Conservation (phyloP, 2,888 invertebrate genomes). For the Lasius platythorax region DNA sequence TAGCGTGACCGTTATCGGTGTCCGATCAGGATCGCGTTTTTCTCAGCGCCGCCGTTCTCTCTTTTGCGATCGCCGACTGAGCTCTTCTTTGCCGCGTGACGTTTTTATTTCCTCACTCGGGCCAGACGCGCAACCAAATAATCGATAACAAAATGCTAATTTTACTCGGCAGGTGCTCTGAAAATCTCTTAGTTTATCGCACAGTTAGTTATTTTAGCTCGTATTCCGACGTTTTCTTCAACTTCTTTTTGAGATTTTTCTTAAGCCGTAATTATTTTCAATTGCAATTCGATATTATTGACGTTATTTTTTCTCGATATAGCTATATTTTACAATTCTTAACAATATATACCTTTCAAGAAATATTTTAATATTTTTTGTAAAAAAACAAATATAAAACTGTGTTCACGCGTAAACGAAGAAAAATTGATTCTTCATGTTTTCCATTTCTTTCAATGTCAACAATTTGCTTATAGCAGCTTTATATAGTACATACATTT, state of each 20-base stretch:
- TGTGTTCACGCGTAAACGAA: not conserved
- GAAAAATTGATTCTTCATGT: not conserved
- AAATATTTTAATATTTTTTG: not conserved
- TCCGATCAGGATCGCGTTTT: conserved; percentile 58
- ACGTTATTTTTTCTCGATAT: not conserved
- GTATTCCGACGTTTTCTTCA: not conserved
- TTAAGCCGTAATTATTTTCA: not conserved
- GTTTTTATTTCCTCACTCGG: conserved; percentile 35
- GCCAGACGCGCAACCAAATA: conserved; percentile 24
- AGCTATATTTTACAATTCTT: not conserved
- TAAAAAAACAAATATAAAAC: not conserved
- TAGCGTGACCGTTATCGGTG: conserved; percentile 53
- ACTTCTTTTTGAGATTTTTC: not conserved
- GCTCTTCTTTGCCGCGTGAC: conserved; percentile 21
- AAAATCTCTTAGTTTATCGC: not conserved
- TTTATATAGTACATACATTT: not conserved
- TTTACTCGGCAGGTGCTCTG: not conserved
- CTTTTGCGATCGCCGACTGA: not conserved
- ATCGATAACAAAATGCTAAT: conserved; percentile 47
- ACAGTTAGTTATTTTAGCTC: not conserved
- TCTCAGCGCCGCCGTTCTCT: conserved; percentile 21
- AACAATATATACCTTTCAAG: not conserved
- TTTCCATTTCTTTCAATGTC: not conserved
- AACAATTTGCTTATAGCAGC: not conserved
- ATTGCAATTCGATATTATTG: conserved; percentile 1